Evolutionary conservation across 2,797 vertebrate species (phyloP), one percentile per base, ranked within the genome.

Genomic region (Pangasius sanitwongsei): DNA sequence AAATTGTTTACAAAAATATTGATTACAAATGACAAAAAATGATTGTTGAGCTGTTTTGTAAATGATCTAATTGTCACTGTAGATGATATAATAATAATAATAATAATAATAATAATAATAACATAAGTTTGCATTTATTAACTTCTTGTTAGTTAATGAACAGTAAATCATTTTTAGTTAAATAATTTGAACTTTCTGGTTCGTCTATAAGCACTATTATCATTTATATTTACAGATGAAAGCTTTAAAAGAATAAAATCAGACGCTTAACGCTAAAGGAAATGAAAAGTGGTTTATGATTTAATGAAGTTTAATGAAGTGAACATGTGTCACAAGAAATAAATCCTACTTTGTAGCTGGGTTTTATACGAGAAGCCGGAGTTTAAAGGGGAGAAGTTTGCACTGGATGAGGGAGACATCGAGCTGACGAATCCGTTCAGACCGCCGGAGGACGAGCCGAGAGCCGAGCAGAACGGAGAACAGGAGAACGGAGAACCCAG

Each of bases 291-390:
- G 15, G 34, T 41, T 48, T 48, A 11, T 23, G 37, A 53, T 28
- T 50, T 15, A 28, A 53, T 77, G 4, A n/a, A 25, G 44, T 50
- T 13, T 61, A 28, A 28, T 63, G 37, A 83, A 80, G 28, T 65
- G 11, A n/a, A 34, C 6, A 28, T 34, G 15, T 63, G 11, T 20
- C 70, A 74, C 72, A 28, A 48, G 3, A 28, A 59, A 20, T 31
- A 0, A 37, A 6, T 57, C 13, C 8, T 70, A 23, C 11, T 31
- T 13, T 85, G 5, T 87, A 99, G 98, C 59, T 99, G 98, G 98
- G 94, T 98, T 89, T 94, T 98, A 57, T 99, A 99, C 0, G 97
- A 99, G 94, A 96, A 97, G 90, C 97, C 98, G 0, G 93, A 96
- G 89, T 99, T 97, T 63, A 97, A 94, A n/a, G 98, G 98, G 84